These are phyloP conservation scores for Brachionus rubens DNA, from an alignment of 1,140 invertebrate genomes.

Conservation along the genomic window DNA sequence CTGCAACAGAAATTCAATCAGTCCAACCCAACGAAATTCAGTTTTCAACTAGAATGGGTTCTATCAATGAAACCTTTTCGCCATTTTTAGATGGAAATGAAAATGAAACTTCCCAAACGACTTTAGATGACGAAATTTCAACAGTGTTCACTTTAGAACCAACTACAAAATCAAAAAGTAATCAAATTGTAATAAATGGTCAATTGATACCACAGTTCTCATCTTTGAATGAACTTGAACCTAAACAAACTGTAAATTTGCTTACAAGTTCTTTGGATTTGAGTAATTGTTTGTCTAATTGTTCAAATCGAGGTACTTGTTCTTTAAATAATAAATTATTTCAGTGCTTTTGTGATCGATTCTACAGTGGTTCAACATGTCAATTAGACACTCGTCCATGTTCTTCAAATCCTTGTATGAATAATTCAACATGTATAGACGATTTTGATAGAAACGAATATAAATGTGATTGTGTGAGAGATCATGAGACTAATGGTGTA, in stretches of 20 bases:
- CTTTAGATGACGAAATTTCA: no score
- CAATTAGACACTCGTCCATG: neutral
- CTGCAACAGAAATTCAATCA: no score
- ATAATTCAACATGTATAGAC: neutral
- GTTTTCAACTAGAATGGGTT: no score
- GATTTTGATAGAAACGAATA: neutral
- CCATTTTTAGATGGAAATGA: no score
- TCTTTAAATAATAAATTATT: neutral
- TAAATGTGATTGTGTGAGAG: neutral
- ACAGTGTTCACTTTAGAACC: no score
- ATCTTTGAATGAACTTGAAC: neutral
- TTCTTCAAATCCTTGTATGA: neutral
- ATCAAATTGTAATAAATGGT: no score
- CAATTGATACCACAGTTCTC: neutral
- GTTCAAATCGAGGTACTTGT: neutral
- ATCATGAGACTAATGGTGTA: no score
- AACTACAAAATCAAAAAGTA: no score
- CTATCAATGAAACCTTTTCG: no score
- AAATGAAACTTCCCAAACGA: no score
- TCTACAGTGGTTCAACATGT: neutral
- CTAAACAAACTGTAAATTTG: neutral
- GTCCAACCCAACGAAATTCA: no score
- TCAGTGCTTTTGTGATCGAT: neutral
- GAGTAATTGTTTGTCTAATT: neutral
- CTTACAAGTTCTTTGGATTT: neutral